A percentile compares a stretch with the other conserved stretches of the same genome.
Evolutionary conservation across 2,888 invertebrate species (phyloP).

Genomic region (Plagiodera versicolora): DNA sequence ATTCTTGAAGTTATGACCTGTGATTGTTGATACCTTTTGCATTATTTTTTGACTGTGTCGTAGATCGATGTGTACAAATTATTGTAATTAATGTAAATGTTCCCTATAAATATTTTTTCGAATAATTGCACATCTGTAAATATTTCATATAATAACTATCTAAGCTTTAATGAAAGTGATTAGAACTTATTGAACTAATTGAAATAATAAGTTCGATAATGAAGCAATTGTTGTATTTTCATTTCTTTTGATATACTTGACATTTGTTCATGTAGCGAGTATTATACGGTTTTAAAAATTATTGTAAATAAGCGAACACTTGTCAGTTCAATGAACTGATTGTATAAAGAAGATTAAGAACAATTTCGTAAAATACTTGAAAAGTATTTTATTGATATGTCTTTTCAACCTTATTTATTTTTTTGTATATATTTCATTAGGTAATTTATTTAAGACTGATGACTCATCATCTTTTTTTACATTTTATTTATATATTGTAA

Average conservation of each 20-base stretch:
- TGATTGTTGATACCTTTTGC: slow-evolving; percentile 22
- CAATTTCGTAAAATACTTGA: slow-evolving; percentile 23
- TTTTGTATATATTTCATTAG: slow-evolving; percentile 44
- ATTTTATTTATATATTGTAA: slow-evolving; percentile 37
- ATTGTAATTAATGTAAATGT: slow-evolving; percentile 27
- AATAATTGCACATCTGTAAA: slow-evolving; percentile 23
- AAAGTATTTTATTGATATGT: slow-evolving; percentile 24
- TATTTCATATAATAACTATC: slow-evolving; percentile 16
- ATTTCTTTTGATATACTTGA: slow-evolving; percentile 29
- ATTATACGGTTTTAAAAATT: slow-evolving; percentile 33
- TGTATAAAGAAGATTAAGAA: slow-evolving; percentile 29
- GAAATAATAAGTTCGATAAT: slow-evolving; percentile 14
- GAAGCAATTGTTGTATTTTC: slow-evolving; percentile 20
- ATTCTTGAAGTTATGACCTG: slow-evolving; percentile 17
- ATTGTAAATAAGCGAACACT: slow-evolving; percentile 34
- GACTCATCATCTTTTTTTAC: slow-evolving; percentile 46
- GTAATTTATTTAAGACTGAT: slow-evolving; percentile 53
- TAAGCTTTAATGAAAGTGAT: slow-evolving; percentile 21
- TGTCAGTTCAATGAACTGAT: slow-evolving; percentile 28
- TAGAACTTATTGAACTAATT: slow-evolving; percentile 11
- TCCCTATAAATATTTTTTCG: slow-evolving; percentile 17
- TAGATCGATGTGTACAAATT: slow-evolving; percentile 21
- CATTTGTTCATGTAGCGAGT: slow-evolving; percentile 35
- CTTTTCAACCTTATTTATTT: slow-evolving; percentile 38
- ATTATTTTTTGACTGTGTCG: slow-evolving; percentile 11